Percentiles rank a stretch among this genome's conserved stretches.
phyloP scores from a whole-genome alignment of 2,797 vertebrate genomes.

The Borostomias antarcticus region DNA sequence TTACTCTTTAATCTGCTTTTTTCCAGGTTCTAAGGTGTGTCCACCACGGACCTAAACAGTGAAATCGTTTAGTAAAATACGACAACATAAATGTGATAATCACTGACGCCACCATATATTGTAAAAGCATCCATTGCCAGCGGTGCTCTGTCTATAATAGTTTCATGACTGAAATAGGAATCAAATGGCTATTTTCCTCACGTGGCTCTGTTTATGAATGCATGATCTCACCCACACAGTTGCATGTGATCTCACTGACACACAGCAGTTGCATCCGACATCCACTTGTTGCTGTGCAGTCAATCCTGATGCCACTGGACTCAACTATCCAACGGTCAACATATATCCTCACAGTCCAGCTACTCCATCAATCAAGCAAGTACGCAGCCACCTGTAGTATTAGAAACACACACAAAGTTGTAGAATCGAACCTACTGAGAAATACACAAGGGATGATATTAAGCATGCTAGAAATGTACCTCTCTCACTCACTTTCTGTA shows the following conservation, averaged over 20 bases:
- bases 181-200: too few species aligned
- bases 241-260: neutral
- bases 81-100: too few species aligned
- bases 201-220: neutral
- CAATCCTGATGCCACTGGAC: neutral
- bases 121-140: too few species aligned
- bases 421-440: too few species aligned
- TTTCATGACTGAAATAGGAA: neutral
- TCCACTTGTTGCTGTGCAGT: neutral
- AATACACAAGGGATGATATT: too few species aligned
- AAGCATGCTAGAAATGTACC: neutral
- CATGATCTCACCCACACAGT: neutral
- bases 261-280: neutral
- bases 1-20: neutral
- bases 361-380: neutral
- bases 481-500: constrained; percentile 7
- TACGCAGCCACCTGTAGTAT: neutral
- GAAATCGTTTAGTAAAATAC: too few species aligned
- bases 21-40: neutral
- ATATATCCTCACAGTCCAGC: neutral
- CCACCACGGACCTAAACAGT: neutral
- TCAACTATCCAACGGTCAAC: neutral
- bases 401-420: too few species aligned
- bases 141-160: too few species aligned
- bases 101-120: too few species aligned